Percentiles rank a stretch among this genome's conserved stretches.
Evolutionary conservation across 2,888 invertebrate species (phyloP).

Genomic region (Monochamus alternatus): DNA sequence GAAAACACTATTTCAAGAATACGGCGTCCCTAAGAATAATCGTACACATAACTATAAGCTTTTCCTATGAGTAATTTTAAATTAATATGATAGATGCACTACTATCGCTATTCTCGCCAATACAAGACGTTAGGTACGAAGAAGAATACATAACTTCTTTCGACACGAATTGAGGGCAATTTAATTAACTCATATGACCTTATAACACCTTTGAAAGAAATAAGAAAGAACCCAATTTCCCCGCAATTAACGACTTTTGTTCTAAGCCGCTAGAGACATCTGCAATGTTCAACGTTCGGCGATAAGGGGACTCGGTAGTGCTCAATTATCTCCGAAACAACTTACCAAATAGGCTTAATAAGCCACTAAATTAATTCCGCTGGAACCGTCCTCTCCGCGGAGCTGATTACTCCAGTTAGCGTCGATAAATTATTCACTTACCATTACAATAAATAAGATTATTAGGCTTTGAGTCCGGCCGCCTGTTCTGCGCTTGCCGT

Average conservation of each 20-base stretch:
- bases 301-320: slow-evolving; percentile 16
- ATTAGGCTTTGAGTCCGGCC: slow-evolving; percentile 11
- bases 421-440: slow-evolving; percentile 26
- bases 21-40: too few species aligned
- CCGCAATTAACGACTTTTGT: neutral
- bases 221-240: neutral
- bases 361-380: slow-evolving; percentile 21
- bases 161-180: too few species aligned
- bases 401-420: slow-evolving; percentile 16
- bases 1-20: too few species aligned
- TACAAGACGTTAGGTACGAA: too few species aligned
- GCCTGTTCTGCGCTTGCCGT: slow-evolving; percentile 13
- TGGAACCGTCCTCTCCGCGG: slow-evolving; percentile 11
- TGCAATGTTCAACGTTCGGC: slow-evolving; percentile 2
- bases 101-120: too few species aligned
- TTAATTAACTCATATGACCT: too few species aligned
- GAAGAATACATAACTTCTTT: too few species aligned
- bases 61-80: too few species aligned
- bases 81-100: too few species aligned
- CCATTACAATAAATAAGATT: slow-evolving; percentile 29
- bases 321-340: slow-evolving; percentile 19
- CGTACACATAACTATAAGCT: too few species aligned
- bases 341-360: slow-evolving; percentile 17
- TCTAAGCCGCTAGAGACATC: neutral
- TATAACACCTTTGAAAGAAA: neutral